Evolutionary conservation across 2,888 invertebrate species (phyloP).

Genomic region (Nebria brevicollis): DNA sequence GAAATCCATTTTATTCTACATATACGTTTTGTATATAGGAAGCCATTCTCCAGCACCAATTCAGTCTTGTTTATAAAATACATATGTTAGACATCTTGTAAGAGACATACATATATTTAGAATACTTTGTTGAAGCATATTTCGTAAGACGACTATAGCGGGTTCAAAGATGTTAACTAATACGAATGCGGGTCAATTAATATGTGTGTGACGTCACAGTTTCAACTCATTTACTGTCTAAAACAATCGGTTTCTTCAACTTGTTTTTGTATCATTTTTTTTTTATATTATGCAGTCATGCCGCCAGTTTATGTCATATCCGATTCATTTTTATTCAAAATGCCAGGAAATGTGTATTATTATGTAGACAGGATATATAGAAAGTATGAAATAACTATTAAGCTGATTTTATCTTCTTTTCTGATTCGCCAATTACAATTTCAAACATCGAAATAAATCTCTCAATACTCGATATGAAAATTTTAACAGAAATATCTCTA

Average conservation of each 20-base stretch:
- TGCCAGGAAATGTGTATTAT: not conserved
- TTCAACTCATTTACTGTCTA: not conserved
- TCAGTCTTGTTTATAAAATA: not conserved
- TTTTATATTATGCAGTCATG: not conserved
- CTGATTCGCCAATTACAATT: not conserved
- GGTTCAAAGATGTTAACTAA: not conserved
- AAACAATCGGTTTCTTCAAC: conserved; percentile 1
- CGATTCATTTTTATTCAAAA: not conserved
- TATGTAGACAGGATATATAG: not conserved
- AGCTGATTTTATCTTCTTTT: not conserved
- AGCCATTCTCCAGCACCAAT: not conserved
- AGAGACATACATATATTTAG: conserved; percentile 1
- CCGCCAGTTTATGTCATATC: not conserved
- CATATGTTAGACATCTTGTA: not conserved
- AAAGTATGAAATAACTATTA: not conserved
- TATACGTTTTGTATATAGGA: not conserved
- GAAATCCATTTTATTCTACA: too few relatives aligned
- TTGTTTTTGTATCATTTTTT: not conserved
- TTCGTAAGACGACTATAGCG: not conserved
- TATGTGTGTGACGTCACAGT: not conserved
- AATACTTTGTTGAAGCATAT: not conserved
- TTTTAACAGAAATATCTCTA: too few relatives aligned
- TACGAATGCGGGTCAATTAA: not conserved
- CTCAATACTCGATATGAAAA: too few relatives aligned
- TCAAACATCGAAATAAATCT: too few relatives aligned